These are phyloP conservation scores for Aspidapion aeneum DNA, from an alignment of 2,888 invertebrate species.

Conservation along the genomic window DNA sequence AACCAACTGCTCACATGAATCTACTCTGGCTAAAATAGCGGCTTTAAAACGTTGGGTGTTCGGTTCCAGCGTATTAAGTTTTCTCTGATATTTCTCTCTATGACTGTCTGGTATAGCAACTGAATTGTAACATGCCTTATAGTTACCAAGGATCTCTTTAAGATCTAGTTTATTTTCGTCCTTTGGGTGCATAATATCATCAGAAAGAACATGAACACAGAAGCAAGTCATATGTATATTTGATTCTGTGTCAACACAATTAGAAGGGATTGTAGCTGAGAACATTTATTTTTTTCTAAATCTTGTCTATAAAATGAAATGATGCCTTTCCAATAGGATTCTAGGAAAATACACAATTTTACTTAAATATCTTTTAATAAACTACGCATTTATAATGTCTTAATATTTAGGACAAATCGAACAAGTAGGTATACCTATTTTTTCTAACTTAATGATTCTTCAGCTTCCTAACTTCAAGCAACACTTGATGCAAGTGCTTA, in stretches of 20 bases:
- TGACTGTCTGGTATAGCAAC: neutral
- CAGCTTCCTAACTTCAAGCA: neutral
- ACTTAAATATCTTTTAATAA: no score
- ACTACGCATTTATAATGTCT: no score
- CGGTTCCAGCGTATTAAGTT: neutral
- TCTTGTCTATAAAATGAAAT: no score
- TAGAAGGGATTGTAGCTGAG: neutral
- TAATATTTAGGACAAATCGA: no score
- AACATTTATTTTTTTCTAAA: no score
- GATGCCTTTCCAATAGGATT: no score
- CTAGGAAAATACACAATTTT: no score
- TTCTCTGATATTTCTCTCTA: neutral
- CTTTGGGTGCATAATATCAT: neutral
- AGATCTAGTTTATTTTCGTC: neutral
- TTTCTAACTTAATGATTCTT: no score
- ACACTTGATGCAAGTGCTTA: neutral
- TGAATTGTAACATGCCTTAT: neutral
- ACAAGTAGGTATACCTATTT: no score
- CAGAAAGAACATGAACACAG: neutral
- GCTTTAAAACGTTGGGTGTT: neutral
- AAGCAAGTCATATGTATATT: conserved; percentile 1
- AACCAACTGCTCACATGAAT: neutral
- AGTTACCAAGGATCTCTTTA: neutral
- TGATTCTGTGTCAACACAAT: neutral
- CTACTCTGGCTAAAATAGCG: neutral